Evolutionary conservation across 2,888 invertebrate species (phyloP).

Genomic region (Limenitis camilla): DNA sequence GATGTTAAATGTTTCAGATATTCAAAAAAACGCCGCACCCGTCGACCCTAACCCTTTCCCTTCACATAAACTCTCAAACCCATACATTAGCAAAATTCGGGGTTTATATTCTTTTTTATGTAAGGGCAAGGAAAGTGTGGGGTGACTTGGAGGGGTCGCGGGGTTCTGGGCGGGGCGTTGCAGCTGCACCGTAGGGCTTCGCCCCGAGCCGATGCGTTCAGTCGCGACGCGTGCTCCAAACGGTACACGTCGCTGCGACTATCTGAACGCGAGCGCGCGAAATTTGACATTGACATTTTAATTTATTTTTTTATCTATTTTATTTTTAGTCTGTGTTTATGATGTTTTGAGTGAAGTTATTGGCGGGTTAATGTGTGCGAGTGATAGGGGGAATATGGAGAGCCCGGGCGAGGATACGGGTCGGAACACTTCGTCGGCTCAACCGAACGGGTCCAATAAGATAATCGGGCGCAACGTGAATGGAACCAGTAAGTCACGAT

Average conservation of each 20-base stretch:
- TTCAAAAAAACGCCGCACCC: conserved; percentile 25
- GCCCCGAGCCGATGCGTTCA: conserved; percentile 38
- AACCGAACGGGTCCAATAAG: conserved; percentile 74
- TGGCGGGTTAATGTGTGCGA: conserved; percentile 69
- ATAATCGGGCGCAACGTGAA: conserved; percentile 78
- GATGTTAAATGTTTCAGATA: conserved; percentile 3
- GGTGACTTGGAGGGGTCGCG: conserved; percentile 59
- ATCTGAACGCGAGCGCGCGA: conserved; percentile 33
- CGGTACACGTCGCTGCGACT: conserved; percentile 53
- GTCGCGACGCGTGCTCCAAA: conserved; percentile 60
- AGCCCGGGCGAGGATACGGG: conserved; percentile 69
- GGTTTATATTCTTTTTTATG: conserved; percentile 57
- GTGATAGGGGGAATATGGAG: conserved; percentile 66
- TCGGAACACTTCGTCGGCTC: conserved; percentile 59
- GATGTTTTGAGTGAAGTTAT: conserved; percentile 44
- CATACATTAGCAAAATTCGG: conserved; percentile 36
- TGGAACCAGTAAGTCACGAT: conserved; percentile 76
- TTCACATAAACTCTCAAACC: conserved; percentile 41
- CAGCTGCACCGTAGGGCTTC: conserved; percentile 65
- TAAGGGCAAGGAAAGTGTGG: conserved; percentile 59
- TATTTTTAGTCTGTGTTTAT: conserved; percentile 20
- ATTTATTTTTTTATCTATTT: conserved; percentile 18
- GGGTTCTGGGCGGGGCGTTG: conserved; percentile 67
- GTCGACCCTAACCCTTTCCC: conserved; percentile 39
- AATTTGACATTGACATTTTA: conserved; percentile 11